phyloP scores from a whole-genome alignment of 2,888 invertebrate species.

The Pseudococcus longispinus region DNA sequence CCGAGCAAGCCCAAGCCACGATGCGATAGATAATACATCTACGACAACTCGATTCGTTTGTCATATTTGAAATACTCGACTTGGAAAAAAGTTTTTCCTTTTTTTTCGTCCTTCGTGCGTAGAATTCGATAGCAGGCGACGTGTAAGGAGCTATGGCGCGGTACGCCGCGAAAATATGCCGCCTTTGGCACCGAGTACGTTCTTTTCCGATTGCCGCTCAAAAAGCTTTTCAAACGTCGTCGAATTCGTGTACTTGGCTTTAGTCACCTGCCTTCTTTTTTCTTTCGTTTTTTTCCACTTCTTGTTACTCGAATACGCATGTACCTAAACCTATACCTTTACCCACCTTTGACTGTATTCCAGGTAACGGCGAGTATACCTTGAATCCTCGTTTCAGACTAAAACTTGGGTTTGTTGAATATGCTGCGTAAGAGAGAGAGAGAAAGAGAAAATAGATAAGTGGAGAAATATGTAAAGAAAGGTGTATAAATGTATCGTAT shows the following conservation, averaged over 20 bases:
- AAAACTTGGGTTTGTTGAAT: no score
- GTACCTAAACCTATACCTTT: no score
- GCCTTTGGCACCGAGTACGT: background rate
- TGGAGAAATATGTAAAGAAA: background rate
- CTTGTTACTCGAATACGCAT: no score
- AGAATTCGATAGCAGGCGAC: background rate
- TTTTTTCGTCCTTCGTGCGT: background rate
- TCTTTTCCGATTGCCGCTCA: background rate
- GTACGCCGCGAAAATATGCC: background rate
- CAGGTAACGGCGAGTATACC: no score
- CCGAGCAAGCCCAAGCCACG: background rate
- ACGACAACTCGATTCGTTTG: conserved; percentile 26
- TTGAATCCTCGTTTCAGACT: no score
- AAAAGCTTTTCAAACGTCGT: background rate
- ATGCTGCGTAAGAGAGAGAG: background rate
- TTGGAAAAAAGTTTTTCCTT: conserved; percentile 1
- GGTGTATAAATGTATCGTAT: background rate
- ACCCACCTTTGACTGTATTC: no score
- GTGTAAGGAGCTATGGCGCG: background rate
- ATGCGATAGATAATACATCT: conserved; percentile 3
- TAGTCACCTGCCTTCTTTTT: background rate
- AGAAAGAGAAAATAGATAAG: background rate
- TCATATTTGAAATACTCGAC: conserved; percentile 22
- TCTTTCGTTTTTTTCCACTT: background rate
- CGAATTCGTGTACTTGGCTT: background rate